Percentiles rank a stretch among this genome's conserved stretches.
Conservation (phyloP, 23 tunicate species). For the Halocynthia roretzi region DNA sequence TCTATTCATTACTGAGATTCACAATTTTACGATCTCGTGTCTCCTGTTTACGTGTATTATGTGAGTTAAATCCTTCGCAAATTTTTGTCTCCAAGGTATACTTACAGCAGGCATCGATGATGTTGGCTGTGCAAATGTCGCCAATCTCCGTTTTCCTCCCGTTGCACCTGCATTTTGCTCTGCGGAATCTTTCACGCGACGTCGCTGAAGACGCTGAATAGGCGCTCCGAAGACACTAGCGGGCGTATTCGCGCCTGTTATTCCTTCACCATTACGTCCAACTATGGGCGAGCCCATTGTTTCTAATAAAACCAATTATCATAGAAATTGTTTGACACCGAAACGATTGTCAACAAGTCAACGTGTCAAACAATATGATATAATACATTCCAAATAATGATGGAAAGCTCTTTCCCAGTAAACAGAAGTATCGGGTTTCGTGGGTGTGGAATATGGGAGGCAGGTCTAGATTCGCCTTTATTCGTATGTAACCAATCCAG, state of each 20-base stretch:
- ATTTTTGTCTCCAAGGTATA: background rate
- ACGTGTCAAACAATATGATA: too few relatives aligned
- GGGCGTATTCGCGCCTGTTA: conserved; percentile 45
- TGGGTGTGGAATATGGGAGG: too few relatives aligned
- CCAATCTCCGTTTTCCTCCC: conserved; percentile 41
- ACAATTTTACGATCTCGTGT: background rate
- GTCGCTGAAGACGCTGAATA: conserved; percentile 26
- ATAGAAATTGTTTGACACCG: too few relatives aligned
- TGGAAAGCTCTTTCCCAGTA: too few relatives aligned
- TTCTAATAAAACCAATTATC: too few relatives aligned
- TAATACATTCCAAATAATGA: too few relatives aligned
- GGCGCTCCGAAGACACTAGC: conserved; percentile 67
- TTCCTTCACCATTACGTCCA: conserved; percentile 1
- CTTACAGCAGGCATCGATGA: conserved; percentile 22
- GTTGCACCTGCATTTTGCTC: conserved; percentile 21
- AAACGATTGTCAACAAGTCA: too few relatives aligned
- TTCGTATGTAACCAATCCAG: too few relatives aligned
- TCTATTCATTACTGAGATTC: background rate
- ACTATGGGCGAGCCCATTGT: too few relatives aligned
- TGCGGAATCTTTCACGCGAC: conserved; percentile 32
- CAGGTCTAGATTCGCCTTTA: too few relatives aligned
- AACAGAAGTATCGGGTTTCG: too few relatives aligned
- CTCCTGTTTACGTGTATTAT: too few relatives aligned
- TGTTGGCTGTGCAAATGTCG: conserved; percentile 48
- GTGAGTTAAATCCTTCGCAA: background rate